Evolutionary conservation across 1,140 invertebrate species (phyloP).

Genomic region (Atopsyche davidsoni): DNA sequence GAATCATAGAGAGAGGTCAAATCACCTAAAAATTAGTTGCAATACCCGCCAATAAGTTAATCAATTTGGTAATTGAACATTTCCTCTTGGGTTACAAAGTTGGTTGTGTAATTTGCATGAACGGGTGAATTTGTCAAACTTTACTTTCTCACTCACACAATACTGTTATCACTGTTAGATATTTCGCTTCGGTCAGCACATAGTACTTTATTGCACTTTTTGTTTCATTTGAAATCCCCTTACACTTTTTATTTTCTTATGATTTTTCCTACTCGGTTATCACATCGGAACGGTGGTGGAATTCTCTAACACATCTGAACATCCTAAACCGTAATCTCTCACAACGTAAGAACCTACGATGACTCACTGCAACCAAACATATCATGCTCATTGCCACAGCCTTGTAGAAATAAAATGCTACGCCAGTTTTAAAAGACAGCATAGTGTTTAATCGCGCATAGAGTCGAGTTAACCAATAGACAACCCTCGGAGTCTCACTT

Average conservation of each 20-base stretch:
- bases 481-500: not conserved
- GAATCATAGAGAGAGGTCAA: no score
- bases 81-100: no score
- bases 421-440: constrained; percentile 22
- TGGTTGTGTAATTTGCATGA: no score
- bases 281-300: not conserved
- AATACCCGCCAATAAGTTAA: no score
- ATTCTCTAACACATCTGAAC: constrained; percentile 15
- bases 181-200: not conserved
- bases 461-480: not conserved
- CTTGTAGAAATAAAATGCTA: constrained; percentile 29
- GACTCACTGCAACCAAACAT: constrained; percentile 31
- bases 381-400: constrained; percentile 30
- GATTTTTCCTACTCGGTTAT: not conserved
- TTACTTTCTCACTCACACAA: no score
- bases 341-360: constrained; percentile 32
- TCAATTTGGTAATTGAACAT: no score
- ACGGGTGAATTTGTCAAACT: no score
- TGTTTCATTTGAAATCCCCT: constrained; percentile 3
- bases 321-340: constrained; percentile 20
- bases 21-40: no score
- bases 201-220: not conserved
- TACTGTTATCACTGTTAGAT: no score
- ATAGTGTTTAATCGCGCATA: constrained; percentile 23
- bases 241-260: not conserved